Conservation (phyloP, 2,888 invertebrate species). For the Acheta domesticus region DNA sequence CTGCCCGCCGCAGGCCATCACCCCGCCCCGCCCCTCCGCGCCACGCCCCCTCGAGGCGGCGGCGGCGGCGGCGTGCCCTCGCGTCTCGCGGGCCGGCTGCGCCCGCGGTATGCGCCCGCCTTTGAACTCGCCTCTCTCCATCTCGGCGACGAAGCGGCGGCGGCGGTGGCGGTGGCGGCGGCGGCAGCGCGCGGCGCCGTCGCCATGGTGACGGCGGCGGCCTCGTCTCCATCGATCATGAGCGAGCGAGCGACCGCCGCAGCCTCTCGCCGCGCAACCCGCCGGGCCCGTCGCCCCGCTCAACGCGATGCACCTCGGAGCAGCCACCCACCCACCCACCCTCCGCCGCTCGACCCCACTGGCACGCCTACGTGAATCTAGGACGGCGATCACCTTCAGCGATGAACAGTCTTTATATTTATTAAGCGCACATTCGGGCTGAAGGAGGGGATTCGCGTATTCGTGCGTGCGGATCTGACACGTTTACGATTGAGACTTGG, state of each 20-base stretch:
- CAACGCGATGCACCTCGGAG: too few relatives aligned
- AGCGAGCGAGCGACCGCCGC: background rate
- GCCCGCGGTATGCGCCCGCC: background rate
- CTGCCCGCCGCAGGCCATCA: background rate
- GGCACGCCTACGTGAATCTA: too few relatives aligned
- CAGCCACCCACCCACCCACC: too few relatives aligned
- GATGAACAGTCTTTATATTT: too few relatives aligned
- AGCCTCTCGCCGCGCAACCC: background rate
- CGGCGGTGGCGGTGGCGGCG: background rate
- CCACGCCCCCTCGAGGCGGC: background rate
- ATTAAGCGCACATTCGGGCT: too few relatives aligned
- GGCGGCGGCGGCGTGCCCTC: background rate
- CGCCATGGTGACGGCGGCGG: background rate
- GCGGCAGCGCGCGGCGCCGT: background rate
- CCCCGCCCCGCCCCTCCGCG: background rate
- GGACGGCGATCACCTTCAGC: too few relatives aligned
- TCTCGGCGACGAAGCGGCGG: background rate
- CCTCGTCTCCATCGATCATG: conserved; percentile 18
- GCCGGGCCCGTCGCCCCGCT: too few relatives aligned
- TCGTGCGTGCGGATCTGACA: too few relatives aligned
- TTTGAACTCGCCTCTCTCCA: background rate
- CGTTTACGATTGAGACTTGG: too few relatives aligned
- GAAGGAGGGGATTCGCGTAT: too few relatives aligned
- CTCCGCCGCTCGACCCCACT: too few relatives aligned
- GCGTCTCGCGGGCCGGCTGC: background rate